These are phyloP conservation scores for Hecatera dysodea DNA, from an alignment of 2,888 invertebrate genomes.

Conservation along the genomic window DNA sequence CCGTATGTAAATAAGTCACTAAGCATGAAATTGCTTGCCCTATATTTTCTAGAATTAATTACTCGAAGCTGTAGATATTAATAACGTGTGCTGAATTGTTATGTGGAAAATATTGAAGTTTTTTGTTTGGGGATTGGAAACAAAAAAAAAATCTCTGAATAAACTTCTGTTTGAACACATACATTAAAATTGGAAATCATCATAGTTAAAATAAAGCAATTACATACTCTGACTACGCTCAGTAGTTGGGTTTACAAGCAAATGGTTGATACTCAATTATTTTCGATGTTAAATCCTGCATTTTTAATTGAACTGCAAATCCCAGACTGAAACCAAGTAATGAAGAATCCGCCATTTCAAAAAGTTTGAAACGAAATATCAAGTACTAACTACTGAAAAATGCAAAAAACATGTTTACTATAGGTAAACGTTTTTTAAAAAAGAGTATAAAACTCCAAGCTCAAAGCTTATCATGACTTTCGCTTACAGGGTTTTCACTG, in stretches of 20 bases:
- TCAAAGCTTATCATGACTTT: conserved; percentile 6
- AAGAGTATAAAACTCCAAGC: conserved; percentile 7
- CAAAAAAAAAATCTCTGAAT: conserved; percentile 1
- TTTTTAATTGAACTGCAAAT: conserved; percentile 1
- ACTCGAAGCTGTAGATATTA: not conserved
- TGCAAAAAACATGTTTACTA: not conserved
- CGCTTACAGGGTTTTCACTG: conserved; percentile 26
- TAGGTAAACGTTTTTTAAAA: not conserved
- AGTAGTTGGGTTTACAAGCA: not conserved
- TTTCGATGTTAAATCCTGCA: not conserved
- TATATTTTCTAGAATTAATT: conserved; percentile 28
- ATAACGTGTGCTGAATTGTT: not conserved
- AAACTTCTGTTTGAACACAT: not conserved
- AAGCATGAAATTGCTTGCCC: conserved; percentile 9
- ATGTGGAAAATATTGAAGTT: not conserved
- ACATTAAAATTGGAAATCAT: not conserved
- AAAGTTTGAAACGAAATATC: no score
- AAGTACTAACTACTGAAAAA: not conserved
- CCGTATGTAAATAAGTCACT: conserved; percentile 38
- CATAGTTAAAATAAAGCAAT: not conserved
- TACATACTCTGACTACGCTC: accelerated
- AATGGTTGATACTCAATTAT: not conserved
- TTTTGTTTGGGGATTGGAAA: not conserved
- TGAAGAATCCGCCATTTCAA: not conserved
- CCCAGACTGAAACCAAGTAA: not conserved